Base-by-base conservation (phyloP, 2,888 invertebrate genomes). In the Lepidonotus clava region DNA sequence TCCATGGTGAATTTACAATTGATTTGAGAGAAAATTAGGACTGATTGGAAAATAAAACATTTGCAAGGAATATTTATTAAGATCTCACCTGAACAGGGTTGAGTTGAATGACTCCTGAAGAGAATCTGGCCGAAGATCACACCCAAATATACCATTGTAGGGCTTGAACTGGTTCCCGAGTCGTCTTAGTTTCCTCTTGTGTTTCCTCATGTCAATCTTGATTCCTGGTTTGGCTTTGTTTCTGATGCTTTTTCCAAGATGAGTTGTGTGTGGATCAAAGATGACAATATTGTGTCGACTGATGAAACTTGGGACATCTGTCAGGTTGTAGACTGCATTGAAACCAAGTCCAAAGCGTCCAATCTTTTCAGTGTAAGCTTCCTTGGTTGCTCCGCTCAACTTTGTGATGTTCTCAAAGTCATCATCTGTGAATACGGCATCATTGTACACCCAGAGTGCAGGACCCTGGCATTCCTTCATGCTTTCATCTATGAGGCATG, bases 241-340 rank as follows among this genome's bases (percentile, higher is more conserved):
- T 51, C 89, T 89, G 46, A 90, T 89, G 41, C 88, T 89, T 28
- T 88, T 89, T n/a, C 90, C 91, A 0, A 93, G 89, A 87, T 92
- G 90, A 5, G 87, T 91, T 34, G 89, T 89, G 85, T 93, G 92
- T 2, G 93, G 93, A 89, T 93, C 93, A 87, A 93, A 92, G 14
- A 93, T 92, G 14, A 93, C 92, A 67, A 93, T 87, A 77, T 89
- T 91, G 83, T 91, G 87, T 5, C 92, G 88, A 83, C 92, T 92
- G n/a, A 93, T 87, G 80, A 93, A 92, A 71, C 92, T 92, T 11
- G 94, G 94, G 0, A 90, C 92, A 87, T 94, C 93, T 38, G 94
- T 93, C 18, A 94, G 80, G 88, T 93, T 92, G 88, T 93, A 94
- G 2, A 94, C 93, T 38, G 91, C 91, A 88, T 93, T 93, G 88